Evolutionary conservation across 1,140 invertebrate species (phyloP).

Genomic region (Brachionus koreanus): DNA sequence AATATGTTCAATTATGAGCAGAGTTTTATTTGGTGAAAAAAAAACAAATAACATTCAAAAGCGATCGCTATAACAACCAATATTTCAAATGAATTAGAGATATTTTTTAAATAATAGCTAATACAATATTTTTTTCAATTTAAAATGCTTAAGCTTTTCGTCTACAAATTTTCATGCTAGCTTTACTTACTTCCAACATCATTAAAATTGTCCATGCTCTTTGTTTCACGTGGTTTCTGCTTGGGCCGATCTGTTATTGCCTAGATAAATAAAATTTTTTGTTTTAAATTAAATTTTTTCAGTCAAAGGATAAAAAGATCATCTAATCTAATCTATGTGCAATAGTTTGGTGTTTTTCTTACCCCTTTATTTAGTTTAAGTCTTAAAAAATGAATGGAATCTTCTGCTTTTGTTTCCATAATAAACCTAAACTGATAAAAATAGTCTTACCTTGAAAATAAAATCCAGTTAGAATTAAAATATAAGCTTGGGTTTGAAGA

Average conservation of each 20-base stretch:
- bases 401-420: constrained; percentile 33
- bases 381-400: constrained; percentile 26
- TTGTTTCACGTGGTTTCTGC: neutral
- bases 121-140: neutral
- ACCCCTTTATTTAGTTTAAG: neutral
- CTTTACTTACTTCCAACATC: neutral
- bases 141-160: neutral
- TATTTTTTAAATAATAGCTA: neutral
- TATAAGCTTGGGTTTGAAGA: no score
- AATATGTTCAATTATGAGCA: constrained; percentile 11
- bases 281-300: neutral
- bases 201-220: constrained; percentile 19
- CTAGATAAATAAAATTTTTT: neutral
- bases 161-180: neutral
- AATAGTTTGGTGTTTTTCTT: neutral
- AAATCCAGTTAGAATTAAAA: neutral
- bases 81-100: neutral
- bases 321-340: neutral
- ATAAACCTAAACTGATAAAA: neutral
- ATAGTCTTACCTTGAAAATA: constrained; percentile 17
- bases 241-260: neutral
- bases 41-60: constrained; percentile 25
- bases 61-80: constrained; percentile 26
- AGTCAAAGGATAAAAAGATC: neutral
- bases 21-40: constrained; percentile 28